phyloP scores from a whole-genome alignment of 2,797 vertebrate genomes.

The Podargus strigoides region DNA sequence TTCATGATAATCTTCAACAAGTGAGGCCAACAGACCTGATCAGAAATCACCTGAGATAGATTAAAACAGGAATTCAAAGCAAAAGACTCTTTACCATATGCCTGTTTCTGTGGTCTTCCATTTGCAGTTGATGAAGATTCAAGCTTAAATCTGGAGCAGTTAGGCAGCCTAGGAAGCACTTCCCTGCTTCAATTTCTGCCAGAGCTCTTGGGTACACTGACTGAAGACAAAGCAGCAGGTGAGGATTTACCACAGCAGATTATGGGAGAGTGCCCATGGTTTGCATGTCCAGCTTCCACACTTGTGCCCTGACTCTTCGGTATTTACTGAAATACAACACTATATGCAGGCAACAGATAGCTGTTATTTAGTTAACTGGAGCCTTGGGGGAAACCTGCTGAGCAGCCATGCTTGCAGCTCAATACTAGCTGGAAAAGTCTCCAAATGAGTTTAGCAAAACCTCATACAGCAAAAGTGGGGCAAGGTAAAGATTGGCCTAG shows the following conservation, averaged over 20 bases:
- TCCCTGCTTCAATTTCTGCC: constrained; percentile 37
- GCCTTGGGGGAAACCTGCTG: background rate
- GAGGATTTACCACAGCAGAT: background rate
- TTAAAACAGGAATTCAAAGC: background rate
- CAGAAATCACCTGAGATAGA: background rate
- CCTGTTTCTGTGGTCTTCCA: background rate
- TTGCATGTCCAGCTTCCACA: background rate
- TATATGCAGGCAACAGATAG: background rate
- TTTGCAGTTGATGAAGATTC: constrained; percentile 23
- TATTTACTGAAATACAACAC: background rate
- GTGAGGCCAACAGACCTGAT: background rate
- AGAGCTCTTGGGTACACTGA: background rate
- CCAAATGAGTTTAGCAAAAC: background rate
- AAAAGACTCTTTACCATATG: background rate
- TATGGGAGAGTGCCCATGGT: background rate
- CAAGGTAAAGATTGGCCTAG: background rate
- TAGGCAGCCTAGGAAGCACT: background rate
- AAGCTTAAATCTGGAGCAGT: background rate
- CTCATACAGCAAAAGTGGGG: background rate
- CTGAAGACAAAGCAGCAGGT: constrained; percentile 57
- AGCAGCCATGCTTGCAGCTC: background rate
- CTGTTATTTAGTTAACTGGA: background rate
- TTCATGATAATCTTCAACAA: background rate
- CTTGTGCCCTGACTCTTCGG: fast-evolving
- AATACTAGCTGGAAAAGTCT: background rate